Conservation (phyloP, 2,797 vertebrate species). For the Mus spretus region DNA sequence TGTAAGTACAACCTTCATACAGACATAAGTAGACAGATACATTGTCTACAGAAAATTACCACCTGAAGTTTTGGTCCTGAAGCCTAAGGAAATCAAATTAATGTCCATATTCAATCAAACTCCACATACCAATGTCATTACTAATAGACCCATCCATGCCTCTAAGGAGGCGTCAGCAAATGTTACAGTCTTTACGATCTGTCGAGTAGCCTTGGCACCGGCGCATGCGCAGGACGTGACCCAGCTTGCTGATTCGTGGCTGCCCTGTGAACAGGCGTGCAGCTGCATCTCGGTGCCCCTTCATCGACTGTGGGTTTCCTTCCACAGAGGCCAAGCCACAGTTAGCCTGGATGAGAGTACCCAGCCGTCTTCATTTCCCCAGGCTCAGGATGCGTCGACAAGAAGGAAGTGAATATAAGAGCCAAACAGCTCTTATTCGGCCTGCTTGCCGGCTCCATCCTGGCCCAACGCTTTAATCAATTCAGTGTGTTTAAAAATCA, state of each 20-base stretch:
- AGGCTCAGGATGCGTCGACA: constrained; percentile 19
- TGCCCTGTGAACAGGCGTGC: neutral
- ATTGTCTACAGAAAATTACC: constrained; percentile 13
- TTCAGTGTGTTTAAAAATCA: constrained; percentile 50
- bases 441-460: neutral
- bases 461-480: constrained; percentile 29
- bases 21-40: neutral
- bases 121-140: neutral
- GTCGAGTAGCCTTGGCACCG: constrained; percentile 54
- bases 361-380: constrained; percentile 47
- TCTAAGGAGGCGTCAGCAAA: constrained; percentile 18
- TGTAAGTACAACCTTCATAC: neutral
- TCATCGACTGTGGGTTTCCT: neutral
- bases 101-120: constrained; percentile 55
- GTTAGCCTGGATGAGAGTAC: neutral
- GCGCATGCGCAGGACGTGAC: accelerated
- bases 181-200: neutral
- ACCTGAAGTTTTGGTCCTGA: neutral
- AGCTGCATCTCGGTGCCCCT: neutral
- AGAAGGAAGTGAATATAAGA: constrained; percentile 64
- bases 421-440: constrained; percentile 38
- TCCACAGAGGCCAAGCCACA: neutral
- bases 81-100: constrained; percentile 49
- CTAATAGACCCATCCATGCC: constrained; percentile 58
- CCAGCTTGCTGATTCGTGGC: neutral